Base-by-base conservation (phyloP, 2,797 vertebrate genomes). In the Lepus oiostolus region DNA sequence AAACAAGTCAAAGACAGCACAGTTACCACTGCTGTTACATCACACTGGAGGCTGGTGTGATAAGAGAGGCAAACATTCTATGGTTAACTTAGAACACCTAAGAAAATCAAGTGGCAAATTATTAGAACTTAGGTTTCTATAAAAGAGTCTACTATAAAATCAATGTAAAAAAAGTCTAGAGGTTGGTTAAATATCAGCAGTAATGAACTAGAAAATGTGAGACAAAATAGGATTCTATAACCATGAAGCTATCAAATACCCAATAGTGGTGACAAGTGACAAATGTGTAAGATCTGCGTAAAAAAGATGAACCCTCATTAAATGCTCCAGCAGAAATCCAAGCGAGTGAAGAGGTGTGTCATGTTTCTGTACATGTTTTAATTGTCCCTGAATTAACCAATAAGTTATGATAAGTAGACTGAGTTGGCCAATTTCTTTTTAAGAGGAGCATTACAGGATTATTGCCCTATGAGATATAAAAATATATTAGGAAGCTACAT, bases 371-470 rank as follows among this genome's bases (percentile, higher is more conserved):
- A 12, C 35, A 9, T 38, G 74, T 96, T 47, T 89, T 28, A 86
- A 4, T 91, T 93, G 14, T 85, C 47, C 80, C 35, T 84, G 83
- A 91, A 89, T 94, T 82, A 84, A 91, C 62, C 38, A 50, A 77
- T 62, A 84, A 83, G 83, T 91, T 60, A 84, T 74, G 12, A 71
- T 65, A 16, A 75, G 2, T 42, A 76, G 26, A 95, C 67, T 26
- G 26, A 76, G 65, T 70, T 42, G 52, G 8, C 14, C 74, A 47
- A 21, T 54, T 79, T 80, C 47, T 81, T 68, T 84, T 58, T 65
- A 68, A 67, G 38, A 87, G 82, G 32, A 93, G 0, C 54, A 63
- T 85, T 35, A 42, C 4, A 81, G 58, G 24, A 17, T 63, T 92
- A 42, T 88, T 96, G 19, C 12, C 9, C 65, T 89, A 47, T 26